Evolutionary conservation across 64 coral and sea anemone species (phyloP).

Genomic region (Montipora cactus): DNA sequence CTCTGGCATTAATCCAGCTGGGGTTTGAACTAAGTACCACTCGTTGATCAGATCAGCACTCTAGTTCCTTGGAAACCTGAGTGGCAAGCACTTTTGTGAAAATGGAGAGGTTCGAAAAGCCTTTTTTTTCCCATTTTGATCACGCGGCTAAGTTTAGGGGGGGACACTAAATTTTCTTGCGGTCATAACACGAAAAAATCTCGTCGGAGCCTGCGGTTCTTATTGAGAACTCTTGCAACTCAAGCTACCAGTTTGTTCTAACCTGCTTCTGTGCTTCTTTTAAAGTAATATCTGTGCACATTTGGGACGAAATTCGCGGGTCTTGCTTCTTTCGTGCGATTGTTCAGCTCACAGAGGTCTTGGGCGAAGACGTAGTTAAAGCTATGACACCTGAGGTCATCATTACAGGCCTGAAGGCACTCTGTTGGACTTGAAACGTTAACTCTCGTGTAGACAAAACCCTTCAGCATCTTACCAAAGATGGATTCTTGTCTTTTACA

Average conservation of each 20-base stretch:
- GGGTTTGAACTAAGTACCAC: no score
- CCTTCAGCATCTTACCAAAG: constrained; percentile 2
- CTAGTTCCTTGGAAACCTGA: no score
- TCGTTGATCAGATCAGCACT: no score
- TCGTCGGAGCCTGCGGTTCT: no score
- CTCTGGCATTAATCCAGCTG: no score
- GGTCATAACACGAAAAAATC: no score
- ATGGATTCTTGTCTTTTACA: neutral
- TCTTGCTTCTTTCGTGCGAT: neutral
- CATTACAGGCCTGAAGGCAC: neutral
- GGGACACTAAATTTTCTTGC: no score
- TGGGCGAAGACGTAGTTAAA: neutral
- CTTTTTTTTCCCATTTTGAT: no score
- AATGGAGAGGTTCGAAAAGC: no score
- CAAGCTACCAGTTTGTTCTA: neutral
- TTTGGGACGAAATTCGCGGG: neutral
- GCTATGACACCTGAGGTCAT: neutral
- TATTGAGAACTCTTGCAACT: no score
- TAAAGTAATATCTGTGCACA: neutral
- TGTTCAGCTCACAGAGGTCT: constrained; percentile 5
- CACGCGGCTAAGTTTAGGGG: no score
- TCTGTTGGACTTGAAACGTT: neutral
- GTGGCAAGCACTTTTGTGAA: no score
- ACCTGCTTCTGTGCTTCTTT: neutral
- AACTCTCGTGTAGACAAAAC: neutral